Evolutionary conservation across 2,113 vertebrate species (phyloP), one percentile per base, ranked within the genome.

Genomic region (Solenodon paradoxus): DNA sequence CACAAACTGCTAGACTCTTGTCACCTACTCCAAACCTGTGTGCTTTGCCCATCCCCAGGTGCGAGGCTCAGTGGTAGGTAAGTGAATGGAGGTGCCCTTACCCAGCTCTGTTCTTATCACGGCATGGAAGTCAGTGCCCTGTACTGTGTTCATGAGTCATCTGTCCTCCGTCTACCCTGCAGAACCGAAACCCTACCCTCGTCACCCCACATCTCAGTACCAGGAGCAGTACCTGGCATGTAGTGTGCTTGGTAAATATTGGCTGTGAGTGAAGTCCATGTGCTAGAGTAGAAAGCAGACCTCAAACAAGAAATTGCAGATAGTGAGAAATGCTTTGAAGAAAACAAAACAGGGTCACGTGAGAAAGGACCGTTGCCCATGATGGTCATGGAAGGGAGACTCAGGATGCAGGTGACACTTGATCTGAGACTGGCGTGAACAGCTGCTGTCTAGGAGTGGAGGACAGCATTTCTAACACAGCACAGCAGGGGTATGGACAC

Each of bases 171-270:
- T 45, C 24, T 22, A 6, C 8, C 5, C 12, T 61, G n/a, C 26
- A 28, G 45, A 81, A 49, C 30, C 69, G 40, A 38, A 75, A 82
- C 20, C 16, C 47, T 53, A 12, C 51, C 13, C 22, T n/a, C 6
- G 51, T 75, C 63, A 42, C 12, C 0, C 28, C 6, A 2, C 5
- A 15, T 69, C 68, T 63, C 49, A 9, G 24, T 42, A 45, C 30
- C 16, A 47, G 66, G 45, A 79, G 61, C 4, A 2, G 17, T 28
- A n/a, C 7, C 19, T 74, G 75, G 66, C 24, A 10, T n/a, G 2
- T 63, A 71, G 9, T 24, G 42, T 20, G 7, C 75, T 92, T 16
- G 2, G 59, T 77, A 97, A 96, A 90, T 88, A 95, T 26, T 94
- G 81, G 17, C 20, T 74, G n/a, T n/a, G 30, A 90, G 64, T 28